Evolutionary conservation across 2,797 vertebrate genomes (phyloP).

Genomic region (Linurgus olivaceus): DNA sequence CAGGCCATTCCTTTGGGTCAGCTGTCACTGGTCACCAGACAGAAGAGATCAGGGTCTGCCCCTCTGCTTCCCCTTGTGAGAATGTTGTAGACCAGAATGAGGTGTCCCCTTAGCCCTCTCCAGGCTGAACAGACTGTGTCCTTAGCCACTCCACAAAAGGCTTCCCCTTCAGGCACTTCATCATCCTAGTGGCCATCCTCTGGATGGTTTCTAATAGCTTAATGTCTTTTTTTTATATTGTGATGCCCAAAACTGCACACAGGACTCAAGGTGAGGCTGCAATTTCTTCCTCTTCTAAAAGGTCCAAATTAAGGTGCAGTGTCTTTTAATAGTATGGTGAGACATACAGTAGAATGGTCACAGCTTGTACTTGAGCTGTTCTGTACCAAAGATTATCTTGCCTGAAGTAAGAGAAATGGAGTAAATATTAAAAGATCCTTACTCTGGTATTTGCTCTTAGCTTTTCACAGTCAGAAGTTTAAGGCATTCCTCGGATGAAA

Average conservation of each 20-base stretch:
- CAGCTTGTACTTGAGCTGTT: background rate
- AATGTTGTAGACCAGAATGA: background rate
- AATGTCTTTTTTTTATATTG: background rate
- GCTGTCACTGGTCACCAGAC: background rate
- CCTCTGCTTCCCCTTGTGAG: background rate
- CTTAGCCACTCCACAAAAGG: background rate
- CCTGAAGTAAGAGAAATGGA: background rate
- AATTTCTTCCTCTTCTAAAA: background rate
- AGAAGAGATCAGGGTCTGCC: background rate
- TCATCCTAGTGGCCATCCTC: background rate
- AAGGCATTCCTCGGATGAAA: slow-evolving; percentile 22
- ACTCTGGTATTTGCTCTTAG: background rate
- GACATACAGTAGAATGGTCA: background rate
- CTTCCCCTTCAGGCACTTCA: background rate
- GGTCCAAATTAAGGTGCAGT: background rate
- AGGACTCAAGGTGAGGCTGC: background rate
- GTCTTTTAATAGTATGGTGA: background rate
- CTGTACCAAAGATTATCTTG: background rate
- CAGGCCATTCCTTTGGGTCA: fast-evolving
- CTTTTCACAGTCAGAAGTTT: slow-evolving; percentile 29
- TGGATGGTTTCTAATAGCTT: background rate
- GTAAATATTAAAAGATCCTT: background rate
- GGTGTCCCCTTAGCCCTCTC: background rate
- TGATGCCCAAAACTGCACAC: background rate
- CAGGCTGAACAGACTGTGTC: background rate